Evolutionary conservation across 1,140 invertebrate genomes (phyloP).

Genomic region (Brachionus angularis): DNA sequence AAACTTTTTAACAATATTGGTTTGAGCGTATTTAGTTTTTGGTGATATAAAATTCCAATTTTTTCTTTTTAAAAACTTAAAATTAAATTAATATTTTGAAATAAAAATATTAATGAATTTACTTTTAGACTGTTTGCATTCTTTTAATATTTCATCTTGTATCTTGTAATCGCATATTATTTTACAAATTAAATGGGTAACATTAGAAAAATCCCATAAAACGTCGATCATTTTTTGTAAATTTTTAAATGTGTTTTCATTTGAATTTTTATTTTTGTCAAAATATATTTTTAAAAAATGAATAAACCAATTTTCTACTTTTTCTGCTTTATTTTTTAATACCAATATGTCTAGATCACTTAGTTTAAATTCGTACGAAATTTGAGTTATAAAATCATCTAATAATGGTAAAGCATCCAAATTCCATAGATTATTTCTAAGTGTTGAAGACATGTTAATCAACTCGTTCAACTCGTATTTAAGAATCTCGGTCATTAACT

Average conservation of each 20-base stretch:
- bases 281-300: not conserved
- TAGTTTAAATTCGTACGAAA: not conserved
- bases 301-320: constrained; percentile 19
- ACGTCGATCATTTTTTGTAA: too few relatives aligned
- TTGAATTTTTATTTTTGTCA: too few relatives aligned
- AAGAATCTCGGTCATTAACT: too few relatives aligned
- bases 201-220: not conserved
- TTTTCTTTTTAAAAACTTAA: not conserved
- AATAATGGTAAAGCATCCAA: constrained; percentile 1
- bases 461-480: not conserved
- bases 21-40: not conserved
- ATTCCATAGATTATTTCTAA: constrained; percentile 17
- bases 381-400: not conserved
- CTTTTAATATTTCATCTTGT: not conserved
- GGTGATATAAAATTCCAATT: constrained; percentile 1
- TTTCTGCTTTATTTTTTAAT: not conserved
- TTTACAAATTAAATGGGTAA: constrained; percentile 7
- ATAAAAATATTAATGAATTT: too few relatives aligned
- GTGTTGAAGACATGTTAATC: not conserved
- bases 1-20: not conserved
- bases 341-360: not conserved
- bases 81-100: not conserved
- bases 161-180: not conserved
- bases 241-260: too few relatives aligned
- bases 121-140: not conserved